phyloP scores from a whole-genome alignment of 1,140 invertebrate species.

The Euura lappo region DNA sequence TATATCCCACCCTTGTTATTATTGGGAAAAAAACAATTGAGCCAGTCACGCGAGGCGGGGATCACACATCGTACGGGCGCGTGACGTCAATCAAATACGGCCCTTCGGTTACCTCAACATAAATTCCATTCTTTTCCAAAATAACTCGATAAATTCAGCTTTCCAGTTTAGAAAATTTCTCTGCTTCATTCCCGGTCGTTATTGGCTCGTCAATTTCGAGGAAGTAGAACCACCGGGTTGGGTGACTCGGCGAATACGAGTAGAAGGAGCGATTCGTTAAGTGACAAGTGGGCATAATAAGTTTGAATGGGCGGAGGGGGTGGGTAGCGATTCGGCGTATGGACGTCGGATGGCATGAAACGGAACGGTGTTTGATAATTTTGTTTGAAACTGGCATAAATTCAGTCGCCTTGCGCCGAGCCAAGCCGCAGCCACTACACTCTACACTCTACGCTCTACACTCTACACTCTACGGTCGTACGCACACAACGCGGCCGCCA shows the following conservation, averaged over 20 bases:
- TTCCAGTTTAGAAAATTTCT: no score
- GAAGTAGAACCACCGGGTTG: no score
- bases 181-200: no score
- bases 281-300: not conserved
- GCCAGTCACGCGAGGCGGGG: not conserved
- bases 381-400: slow-evolving; percentile 7
- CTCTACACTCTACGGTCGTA: not conserved
- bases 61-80: not conserved
- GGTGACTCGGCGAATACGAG: no score
- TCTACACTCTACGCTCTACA: not conserved
- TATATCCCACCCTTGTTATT: no score
- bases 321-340: not conserved
- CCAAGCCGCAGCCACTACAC: not conserved
- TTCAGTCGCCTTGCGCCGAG: not conserved
- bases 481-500: no score
- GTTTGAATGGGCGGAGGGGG: no score
- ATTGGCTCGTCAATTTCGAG: no score
- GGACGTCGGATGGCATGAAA: not conserved
- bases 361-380: slow-evolving; percentile 7
- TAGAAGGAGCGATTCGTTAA: not conserved
- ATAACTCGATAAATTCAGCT: no score
- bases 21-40: not conserved
- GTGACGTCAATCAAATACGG: not conserved
- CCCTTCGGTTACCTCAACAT: not conserved
- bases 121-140: not conserved